These are phyloP conservation scores for Leptoteleia sp. DNA, from an alignment of 1,140 invertebrate genomes.

Conservation along the genomic window DNA sequence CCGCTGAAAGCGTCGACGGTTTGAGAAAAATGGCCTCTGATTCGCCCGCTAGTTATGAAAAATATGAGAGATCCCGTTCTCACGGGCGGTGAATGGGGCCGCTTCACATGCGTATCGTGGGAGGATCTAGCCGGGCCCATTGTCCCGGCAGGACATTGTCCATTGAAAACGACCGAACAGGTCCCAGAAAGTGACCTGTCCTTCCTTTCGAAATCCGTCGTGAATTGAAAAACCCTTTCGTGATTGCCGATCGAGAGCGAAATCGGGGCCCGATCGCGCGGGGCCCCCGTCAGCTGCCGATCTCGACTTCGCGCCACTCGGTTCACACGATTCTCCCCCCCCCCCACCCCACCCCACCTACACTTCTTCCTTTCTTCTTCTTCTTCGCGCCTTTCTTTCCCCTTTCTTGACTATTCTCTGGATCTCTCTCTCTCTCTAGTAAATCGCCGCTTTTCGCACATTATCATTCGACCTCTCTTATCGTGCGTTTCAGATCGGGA, in stretches of 20 bases:
- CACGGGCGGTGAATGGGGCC: conserved; percentile 79
- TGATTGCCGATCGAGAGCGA: conserved; percentile 79
- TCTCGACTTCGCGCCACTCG: conserved; percentile 7
- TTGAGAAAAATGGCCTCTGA: conserved; percentile 61
- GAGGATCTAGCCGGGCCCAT: conserved; percentile 77
- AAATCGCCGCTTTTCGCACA: conserved; percentile 17
- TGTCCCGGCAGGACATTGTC: conserved; percentile 80
- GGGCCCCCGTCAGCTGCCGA: conserved; percentile 71
- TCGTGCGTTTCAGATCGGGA: conserved; percentile 15
- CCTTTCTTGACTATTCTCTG: no score
- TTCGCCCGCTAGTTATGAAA: conserved; percentile 77
- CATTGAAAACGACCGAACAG: conserved; percentile 78
- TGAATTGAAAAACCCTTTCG: conserved; percentile 77
- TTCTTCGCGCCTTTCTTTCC: no score
- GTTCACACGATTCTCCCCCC: conserved; percentile 51
- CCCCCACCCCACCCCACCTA: no score
- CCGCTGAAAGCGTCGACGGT: conserved; percentile 53
- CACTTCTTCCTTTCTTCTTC: no score
- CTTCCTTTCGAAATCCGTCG: conserved; percentile 70
- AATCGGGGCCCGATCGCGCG: conserved; percentile 78
- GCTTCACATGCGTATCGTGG: conserved; percentile 81
- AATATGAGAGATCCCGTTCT: conserved; percentile 82
- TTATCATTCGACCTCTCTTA: conserved; percentile 11
- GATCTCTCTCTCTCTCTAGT: no score
- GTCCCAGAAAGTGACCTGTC: conserved; percentile 80